phyloP scores from a whole-genome alignment of 2,113 vertebrate species.

The Myotis davidii region DNA sequence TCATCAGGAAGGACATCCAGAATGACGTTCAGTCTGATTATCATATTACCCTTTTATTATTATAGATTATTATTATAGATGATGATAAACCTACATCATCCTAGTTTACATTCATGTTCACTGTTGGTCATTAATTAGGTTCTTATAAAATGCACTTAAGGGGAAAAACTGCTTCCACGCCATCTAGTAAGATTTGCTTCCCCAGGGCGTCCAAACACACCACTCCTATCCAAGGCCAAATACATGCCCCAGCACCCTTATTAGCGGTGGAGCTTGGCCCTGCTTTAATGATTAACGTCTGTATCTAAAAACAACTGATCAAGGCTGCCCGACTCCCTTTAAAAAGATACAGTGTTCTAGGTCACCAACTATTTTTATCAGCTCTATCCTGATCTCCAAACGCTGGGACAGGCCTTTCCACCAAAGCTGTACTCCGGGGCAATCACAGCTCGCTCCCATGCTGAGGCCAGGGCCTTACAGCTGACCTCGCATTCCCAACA shows the following conservation, averaged over 20 bases:
- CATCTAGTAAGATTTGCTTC: neutral
- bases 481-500: neutral
- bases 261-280: conserved; percentile 77
- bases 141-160: conserved; percentile 46
- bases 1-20: too few species aligned
- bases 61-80: too few species aligned
- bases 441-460: neutral
- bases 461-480: fast-evolving
- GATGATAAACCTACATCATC: neutral
- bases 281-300: conserved; percentile 84
- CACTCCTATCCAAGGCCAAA: conserved; percentile 24
- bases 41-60: too few species aligned
- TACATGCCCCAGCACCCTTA: conserved; percentile 69
- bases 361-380: conserved; percentile 86
- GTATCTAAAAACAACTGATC: conserved; percentile 80
- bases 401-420: conserved; percentile 77
- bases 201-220: neutral
- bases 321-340: conserved; percentile 72
- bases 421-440: neutral
- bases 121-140: neutral
- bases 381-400: conserved; percentile 79
- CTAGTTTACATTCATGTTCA: neutral
- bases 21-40: too few species aligned
- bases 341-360: conserved; percentile 84
- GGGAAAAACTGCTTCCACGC: conserved; percentile 22